These are phyloP conservation scores for Charina bottae DNA, from an alignment of 2,113 vertebrate genomes.

Conservation along the genomic window DNA sequence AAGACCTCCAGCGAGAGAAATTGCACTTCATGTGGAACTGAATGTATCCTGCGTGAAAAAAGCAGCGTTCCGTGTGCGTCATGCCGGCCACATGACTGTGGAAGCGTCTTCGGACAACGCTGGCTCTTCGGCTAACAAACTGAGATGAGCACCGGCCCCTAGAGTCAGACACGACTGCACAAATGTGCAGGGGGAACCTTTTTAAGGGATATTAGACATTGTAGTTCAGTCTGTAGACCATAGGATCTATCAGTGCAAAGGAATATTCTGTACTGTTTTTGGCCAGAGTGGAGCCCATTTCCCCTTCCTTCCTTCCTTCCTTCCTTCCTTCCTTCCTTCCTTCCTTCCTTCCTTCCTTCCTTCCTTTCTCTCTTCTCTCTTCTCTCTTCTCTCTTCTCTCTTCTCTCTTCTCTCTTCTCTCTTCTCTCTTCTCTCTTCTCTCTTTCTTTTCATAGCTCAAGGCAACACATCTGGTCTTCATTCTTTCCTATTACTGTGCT, in stretches of 20 bases:
- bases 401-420: conserved; percentile 12
- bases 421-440: neutral
- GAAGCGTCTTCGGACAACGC: too few species aligned
- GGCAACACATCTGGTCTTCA: neutral
- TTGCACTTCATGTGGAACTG: neutral
- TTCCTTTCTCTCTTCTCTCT: accelerated
- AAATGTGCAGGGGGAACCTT: too few species aligned
- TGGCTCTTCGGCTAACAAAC: too few species aligned
- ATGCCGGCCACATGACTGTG: too few species aligned
- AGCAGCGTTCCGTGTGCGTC: too few species aligned
- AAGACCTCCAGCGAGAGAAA: neutral
- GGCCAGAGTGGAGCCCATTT: neutral
- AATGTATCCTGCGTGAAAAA: neutral
- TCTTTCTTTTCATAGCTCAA: neutral
- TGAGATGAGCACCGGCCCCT: too few species aligned
- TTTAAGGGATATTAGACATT: neutral
- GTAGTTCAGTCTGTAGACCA: neutral
- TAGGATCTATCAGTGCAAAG: neutral
- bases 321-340: neutral
- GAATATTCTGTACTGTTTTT: neutral
- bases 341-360: neutral
- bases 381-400: too few species aligned
- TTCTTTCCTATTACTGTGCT: neutral
- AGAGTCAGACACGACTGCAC: too few species aligned
- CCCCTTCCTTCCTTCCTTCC: too few species aligned